Percentiles rank a stretch among this genome's conserved stretches.
Conservation (phyloP, 2,797 vertebrate genomes). For the Protonibea diacanthus region DNA sequence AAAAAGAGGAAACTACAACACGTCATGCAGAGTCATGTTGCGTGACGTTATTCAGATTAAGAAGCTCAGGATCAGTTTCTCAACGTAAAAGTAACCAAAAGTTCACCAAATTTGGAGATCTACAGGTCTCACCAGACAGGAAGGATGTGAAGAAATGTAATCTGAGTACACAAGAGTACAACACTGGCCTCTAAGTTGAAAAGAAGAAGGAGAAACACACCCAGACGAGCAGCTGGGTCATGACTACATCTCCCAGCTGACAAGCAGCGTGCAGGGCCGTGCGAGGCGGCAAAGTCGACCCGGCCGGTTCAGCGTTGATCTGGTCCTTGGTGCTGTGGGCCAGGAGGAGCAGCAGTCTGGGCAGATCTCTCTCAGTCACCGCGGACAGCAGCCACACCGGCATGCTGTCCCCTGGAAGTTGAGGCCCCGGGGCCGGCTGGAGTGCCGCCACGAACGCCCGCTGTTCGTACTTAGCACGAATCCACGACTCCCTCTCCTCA, state of each 20-base stretch:
- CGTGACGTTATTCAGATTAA: no score
- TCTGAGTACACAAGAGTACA: neutral
- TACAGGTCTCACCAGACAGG: neutral
- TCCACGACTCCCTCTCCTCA: slow-evolving; percentile 95
- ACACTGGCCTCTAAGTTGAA: neutral
- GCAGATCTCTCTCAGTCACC: slow-evolving; percentile 89
- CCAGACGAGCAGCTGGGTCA: slow-evolving; percentile 97
- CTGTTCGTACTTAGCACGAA: slow-evolving; percentile 96
- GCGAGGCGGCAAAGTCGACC: slow-evolving; percentile 75
- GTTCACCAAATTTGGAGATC: neutral
- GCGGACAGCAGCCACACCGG: slow-evolving; percentile 82
- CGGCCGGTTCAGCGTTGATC: slow-evolving; percentile 80
- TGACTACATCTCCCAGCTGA: slow-evolving; percentile 92
- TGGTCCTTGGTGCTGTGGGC: slow-evolving; percentile 93
- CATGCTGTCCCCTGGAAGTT: slow-evolving; percentile 72
- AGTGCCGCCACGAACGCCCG: slow-evolving; percentile 91
- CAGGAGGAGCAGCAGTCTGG: slow-evolving; percentile 90
- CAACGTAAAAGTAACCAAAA: neutral
- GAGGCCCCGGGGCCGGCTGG: slow-evolving; percentile 71
- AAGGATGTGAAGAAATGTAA: no score
- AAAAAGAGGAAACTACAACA: neutral
- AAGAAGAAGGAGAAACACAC: slow-evolving; percentile 76
- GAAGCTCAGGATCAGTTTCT: neutral
- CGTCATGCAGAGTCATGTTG: neutral
- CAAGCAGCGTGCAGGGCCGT: slow-evolving; percentile 92